Evolutionary conservation across 2,113 vertebrate genomes (phyloP).

Genomic region (Symphodus melops): DNA sequence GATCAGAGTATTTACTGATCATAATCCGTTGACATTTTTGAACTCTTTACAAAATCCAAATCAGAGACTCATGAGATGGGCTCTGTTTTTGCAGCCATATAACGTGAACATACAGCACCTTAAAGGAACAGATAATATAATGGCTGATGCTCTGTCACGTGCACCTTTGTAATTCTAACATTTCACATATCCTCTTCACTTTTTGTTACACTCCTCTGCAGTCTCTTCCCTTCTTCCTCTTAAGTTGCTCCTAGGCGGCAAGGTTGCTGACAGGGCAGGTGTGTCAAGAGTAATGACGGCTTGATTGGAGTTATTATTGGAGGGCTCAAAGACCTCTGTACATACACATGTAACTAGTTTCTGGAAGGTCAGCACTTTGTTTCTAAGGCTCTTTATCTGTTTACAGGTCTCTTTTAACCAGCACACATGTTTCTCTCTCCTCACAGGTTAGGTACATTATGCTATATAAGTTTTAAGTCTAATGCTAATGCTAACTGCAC

Average conservation of each 20-base stretch:
- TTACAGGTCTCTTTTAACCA: too few relatives aligned
- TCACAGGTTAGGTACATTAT: too few relatives aligned
- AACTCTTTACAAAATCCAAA: conserved; percentile 5
- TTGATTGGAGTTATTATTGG: too few relatives aligned
- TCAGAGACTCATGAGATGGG: background rate
- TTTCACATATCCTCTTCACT: background rate
- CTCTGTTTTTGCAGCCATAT: background rate
- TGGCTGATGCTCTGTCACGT: background rate
- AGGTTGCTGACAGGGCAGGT: background rate
- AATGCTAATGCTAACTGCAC: too few relatives aligned
- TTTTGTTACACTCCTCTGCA: background rate
- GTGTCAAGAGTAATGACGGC: too few relatives aligned
- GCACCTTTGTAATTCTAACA: conserved; percentile 1
- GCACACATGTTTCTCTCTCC: too few relatives aligned
- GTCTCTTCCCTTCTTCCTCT: background rate
- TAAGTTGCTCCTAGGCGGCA: background rate
- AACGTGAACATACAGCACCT: background rate
- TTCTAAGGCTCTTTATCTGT: too few relatives aligned
- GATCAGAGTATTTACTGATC: background rate
- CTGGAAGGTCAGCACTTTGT: too few relatives aligned
- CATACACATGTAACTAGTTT: too few relatives aligned
- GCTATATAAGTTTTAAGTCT: too few relatives aligned
- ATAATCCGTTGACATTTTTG: background rate
- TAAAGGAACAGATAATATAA: background rate
- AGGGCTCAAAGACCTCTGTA: too few relatives aligned